Evolutionary conservation across 2,797 vertebrate genomes (phyloP).

Genomic region (Microchirus variegatus): DNA sequence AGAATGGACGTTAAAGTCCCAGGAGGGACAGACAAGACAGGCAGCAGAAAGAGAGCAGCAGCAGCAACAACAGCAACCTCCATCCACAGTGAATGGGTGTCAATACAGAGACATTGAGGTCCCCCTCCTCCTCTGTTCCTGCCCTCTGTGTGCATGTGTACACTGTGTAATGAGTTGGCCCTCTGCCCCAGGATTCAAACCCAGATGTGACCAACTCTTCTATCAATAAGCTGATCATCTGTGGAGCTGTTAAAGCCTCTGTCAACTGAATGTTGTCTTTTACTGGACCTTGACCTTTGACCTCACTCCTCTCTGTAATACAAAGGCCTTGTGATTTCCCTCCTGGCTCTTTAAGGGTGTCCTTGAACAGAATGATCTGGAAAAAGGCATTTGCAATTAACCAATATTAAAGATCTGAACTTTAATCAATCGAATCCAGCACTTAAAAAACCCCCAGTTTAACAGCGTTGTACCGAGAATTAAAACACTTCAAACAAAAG

Average conservation of each 20-base stretch:
- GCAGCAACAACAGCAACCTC: slow-evolving; percentile 43
- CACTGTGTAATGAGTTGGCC: slow-evolving; percentile 52
- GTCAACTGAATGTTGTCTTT: slow-evolving; percentile 12
- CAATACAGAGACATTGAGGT: slow-evolving; percentile 59
- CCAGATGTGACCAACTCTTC: slow-evolving; percentile 68
- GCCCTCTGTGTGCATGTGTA: slow-evolving; percentile 20
- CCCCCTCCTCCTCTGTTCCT: not conserved
- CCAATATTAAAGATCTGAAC: no score
- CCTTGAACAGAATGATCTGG: not conserved
- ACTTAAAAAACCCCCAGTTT: no score
- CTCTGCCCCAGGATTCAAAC: slow-evolving; percentile 41
- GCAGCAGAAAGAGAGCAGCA: no score
- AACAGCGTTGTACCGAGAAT: no score
- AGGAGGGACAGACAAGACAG: slow-evolving; percentile 46
- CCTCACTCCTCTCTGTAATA: slow-evolving; percentile 3
- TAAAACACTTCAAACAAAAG: no score
- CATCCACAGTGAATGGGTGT: slow-evolving; percentile 43
- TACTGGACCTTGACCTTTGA: slow-evolving; percentile 8
- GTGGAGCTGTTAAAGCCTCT: slow-evolving; percentile 24
- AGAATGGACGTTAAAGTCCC: slow-evolving; percentile 51
- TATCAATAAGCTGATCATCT: slow-evolving; percentile 60
- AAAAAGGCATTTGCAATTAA: not conserved
- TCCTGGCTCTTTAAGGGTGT: not conserved
- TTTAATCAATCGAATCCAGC: no score
- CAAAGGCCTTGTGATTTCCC: not conserved